Base-by-base conservation (phyloP, 2,888 invertebrate species). In the Malthinus flaveolus region DNA sequence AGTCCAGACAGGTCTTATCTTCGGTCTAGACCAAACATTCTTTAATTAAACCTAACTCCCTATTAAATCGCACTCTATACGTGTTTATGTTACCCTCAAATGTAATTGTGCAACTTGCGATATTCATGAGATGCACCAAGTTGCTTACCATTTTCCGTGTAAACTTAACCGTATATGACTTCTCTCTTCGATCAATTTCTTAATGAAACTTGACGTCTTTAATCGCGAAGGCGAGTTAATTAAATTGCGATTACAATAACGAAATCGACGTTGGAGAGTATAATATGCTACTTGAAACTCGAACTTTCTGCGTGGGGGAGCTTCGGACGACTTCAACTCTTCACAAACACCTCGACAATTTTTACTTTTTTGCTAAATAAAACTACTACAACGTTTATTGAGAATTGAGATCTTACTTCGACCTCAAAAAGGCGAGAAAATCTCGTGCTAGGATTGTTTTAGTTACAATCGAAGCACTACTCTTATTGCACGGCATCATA, bases 31-130 rank as follows among this genome's bases (percentile, higher is more conserved):
- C 67, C 66, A 66, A 64, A 65, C 66, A 69, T 69, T 68, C 69
- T 65, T 67, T 68, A 70, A 70, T 68, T 70, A 68, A 68, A 70
- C 66, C 67, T 67, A 67, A 64, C 64, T 64, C 63, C 63, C 66
- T 62, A 65, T 67, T 69, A 66, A 66, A 66, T 60, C 60, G 63
- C 60, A 53, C 62, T 46, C 61, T 63, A 66, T 64, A 65, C 65
- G 67, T 66, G 66, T 67, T 64, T 64, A 64, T 62, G 61, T 46
- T 61, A 61, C 58, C 52, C 52, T 23, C 23, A 23, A 62, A 64
- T 55, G 63, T 61, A 60, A 60, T 60, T 60, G 60, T 60, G 60
- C 60, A 60, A 60, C 49, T 56, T 49, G 49, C 56, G 56, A 49
- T 60, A 60, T 60, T 60, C 60, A 60, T 60, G 60, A 59, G 59